Percentiles rank a stretch among this genome's conserved stretches.
phyloP scores from a whole-genome alignment of 2,797 vertebrate species.

The Mycteria americana region DNA sequence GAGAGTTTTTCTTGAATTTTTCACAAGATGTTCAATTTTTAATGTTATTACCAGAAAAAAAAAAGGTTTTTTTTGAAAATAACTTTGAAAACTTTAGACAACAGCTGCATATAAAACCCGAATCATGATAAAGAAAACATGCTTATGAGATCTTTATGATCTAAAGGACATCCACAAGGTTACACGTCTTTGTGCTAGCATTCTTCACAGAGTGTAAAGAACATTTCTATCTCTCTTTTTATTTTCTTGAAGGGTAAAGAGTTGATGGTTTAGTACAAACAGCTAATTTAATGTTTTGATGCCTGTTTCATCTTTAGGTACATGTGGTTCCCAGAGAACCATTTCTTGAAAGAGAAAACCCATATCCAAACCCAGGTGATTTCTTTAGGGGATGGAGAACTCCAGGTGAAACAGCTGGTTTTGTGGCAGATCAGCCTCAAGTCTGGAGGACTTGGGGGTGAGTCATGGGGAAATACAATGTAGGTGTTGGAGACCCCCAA shows the following conservation, averaged over 20 bases:
- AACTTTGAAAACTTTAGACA: background rate
- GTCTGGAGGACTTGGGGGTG: background rate
- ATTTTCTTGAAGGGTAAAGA: background rate
- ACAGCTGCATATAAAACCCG: background rate
- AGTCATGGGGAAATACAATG: background rate
- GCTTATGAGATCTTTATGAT: background rate
- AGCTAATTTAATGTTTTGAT: background rate
- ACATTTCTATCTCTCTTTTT: background rate
- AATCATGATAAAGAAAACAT: background rate
- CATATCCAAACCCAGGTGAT: background rate
- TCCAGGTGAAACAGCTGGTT: background rate
- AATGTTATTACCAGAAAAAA: background rate
- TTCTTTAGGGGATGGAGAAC: background rate
- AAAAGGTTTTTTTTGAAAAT: fast-evolving
- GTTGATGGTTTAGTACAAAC: background rate
- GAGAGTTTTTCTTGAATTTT: conserved; percentile 39
- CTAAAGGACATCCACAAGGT: background rate
- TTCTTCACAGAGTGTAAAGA: background rate
- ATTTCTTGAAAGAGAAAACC: background rate
- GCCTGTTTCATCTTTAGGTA: background rate
- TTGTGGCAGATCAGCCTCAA: background rate
- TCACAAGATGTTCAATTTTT: conserved; percentile 16
- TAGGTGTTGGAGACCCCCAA: background rate
- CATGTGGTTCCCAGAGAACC: background rate
- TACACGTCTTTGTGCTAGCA: background rate